Evolutionary conservation across 2,113 vertebrate genomes (phyloP), one percentile per base, ranked within the genome.

Genomic region (Myrmecophaga tridactyla): DNA sequence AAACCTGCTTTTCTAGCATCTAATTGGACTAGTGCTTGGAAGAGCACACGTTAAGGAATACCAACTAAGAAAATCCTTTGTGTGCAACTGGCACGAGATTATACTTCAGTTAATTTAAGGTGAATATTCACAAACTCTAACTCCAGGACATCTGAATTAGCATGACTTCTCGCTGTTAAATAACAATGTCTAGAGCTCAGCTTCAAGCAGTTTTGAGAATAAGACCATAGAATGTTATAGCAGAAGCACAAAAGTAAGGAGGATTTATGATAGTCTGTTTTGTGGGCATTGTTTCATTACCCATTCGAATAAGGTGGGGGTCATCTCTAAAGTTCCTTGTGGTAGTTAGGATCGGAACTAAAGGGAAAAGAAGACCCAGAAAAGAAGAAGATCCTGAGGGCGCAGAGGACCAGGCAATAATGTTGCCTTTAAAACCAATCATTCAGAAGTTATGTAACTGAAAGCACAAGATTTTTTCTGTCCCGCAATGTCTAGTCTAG

Each of bases 1-100:
- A 83, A 95, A 90, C 62, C 82, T 11, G 86, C 41, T 78, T 90
- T 87, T 90, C 63, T 39, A 84, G 63, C 56, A 69, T 56, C 63
- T 82, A 41, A 56, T 72, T 43, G 62, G 43, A 63, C 29, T 34
- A 31, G 5, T 72, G 53, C 82, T 90, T 62, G 75, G 63, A 93
- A 91, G 67, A 63, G 21, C 77, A 81, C 36, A 89, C 34, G 39
- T 46, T 36, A 62, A 36, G 75, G 93, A 77, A 67, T 0, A n/a
- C 29, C 70, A 83, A 65, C 14, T 82, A 78, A 25, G 48, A 75
- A 92, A 92, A 69, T 18, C 41, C 23, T 90, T 58, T 63, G 48
- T 89, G 18, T 63, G 1, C 39, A 72, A 27, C 46, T 86, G 31
- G 31, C 27, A 43, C 12, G 92, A 83, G 41, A 86, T 51, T 51